Evolutionary conservation across 2,888 invertebrate genomes (phyloP), one percentile per base, ranked within the genome.

Genomic region (Chrysina gloriosa): DNA sequence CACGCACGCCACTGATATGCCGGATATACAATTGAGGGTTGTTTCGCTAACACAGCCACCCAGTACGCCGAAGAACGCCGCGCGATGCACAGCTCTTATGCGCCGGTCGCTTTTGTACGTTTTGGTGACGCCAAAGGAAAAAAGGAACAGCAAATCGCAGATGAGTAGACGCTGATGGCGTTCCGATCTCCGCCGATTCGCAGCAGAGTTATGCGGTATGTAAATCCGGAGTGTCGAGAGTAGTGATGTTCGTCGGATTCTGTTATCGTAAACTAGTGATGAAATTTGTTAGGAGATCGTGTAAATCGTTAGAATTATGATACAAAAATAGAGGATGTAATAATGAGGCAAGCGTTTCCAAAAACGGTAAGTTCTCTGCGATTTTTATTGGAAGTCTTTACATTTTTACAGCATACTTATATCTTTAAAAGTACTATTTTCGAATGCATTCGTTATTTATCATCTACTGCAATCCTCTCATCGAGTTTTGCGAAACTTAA

Each of bases 271-370:
- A 23, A 25, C 16, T 23, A 42, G 63, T 63, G 63, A 63, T 42
- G 27, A 11, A 27, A 42, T 21, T 42, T 3, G 25, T 45, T 16
- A 16, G 21, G 2, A 45, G 19, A 16, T 11, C 14, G 11, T 1
- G 36, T 36, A 36, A 36, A 11, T 14, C 11, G n/a, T 36, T 58
- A 23, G 31, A 27, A 63, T 25, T 47, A 29, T 45, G 63, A 42
- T 56, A 65, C 27, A 42, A 23, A 16, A 45, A 23, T 56, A 39
- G 39, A 56, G 34, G 54, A 58, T 58, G 56, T 66, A 66, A 66
- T 11, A 58, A 66, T 66, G 66, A 56, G 66, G 34, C 66, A 66
- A 58, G 66, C 66, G 14, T 66, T 66, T 66, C 66, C 66, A 21
- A 66, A 66, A 66, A 66, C 66, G 58, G 66, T 66, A 48, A 66